Conservation (phyloP, 1,140 invertebrate genomes). For the Meloidogyne exigua region DNA sequence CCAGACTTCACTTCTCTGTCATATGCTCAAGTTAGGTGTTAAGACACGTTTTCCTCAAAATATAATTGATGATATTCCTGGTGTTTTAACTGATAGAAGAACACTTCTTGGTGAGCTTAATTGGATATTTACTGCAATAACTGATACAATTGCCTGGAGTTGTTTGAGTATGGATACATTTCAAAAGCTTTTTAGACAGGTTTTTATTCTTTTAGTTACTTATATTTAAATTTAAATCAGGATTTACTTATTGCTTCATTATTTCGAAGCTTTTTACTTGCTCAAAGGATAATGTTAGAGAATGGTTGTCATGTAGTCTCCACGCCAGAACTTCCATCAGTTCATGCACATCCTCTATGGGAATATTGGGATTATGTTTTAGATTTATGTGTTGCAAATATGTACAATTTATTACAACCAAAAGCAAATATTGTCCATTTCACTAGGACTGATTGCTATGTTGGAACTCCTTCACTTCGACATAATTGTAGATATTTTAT, state of each 20-base stretch:
- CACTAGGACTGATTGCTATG: slow-evolving; percentile 41
- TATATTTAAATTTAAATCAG: slow-evolving; percentile 47
- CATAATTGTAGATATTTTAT: slow-evolving; percentile 42
- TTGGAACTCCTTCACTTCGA: slow-evolving; percentile 19
- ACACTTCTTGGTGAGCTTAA: slow-evolving; percentile 97
- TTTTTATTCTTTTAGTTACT: slow-evolving; percentile 27
- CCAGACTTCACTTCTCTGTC: slow-evolving; percentile 88
- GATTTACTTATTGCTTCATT: slow-evolving; percentile 95
- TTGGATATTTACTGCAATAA: slow-evolving; percentile 99
- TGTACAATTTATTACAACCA: slow-evolving; percentile 65
- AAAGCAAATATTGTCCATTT: slow-evolving; percentile 32
- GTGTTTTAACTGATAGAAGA: slow-evolving; percentile 85
- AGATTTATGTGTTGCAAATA: slow-evolving; percentile 84
- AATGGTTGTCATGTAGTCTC: slow-evolving; percentile 94
- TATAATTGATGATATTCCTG: slow-evolving; percentile 74
- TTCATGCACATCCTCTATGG: slow-evolving; percentile 75
- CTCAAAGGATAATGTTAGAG: slow-evolving; percentile 89
- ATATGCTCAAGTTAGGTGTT: slow-evolving; percentile 52
- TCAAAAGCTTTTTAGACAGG: slow-evolving; percentile 89
- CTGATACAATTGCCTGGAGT: slow-evolving; percentile 99
- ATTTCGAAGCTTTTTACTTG: slow-evolving; percentile 93
- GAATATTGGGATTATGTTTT: slow-evolving; percentile 89
- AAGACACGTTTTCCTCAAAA: slow-evolving; percentile 66
- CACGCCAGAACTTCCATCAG: slow-evolving; percentile 81
- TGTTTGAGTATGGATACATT: slow-evolving; percentile 87